Evolutionary conservation across 2,797 vertebrate species (phyloP).

Genomic region (Pipistrellus pygmaeus): DNA sequence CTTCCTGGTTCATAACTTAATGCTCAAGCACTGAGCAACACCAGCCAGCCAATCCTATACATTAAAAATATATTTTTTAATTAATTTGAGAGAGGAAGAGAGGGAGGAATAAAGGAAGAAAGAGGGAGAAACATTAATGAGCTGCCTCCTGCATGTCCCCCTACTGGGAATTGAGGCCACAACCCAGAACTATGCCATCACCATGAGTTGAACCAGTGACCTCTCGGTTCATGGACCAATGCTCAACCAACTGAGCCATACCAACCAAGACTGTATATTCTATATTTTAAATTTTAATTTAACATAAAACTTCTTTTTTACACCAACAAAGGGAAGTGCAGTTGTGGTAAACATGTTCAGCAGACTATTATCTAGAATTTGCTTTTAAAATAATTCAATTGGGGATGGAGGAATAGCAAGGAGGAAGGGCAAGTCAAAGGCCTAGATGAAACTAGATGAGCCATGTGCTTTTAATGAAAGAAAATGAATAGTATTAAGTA

Average conservation of each 20-base stretch:
- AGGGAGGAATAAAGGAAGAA: too few relatives aligned
- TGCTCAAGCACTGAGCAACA: background rate
- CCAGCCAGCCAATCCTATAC: background rate
- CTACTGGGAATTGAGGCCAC: background rate
- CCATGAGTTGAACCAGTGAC: background rate
- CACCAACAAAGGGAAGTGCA: background rate
- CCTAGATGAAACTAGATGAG: background rate
- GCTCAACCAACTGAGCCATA: background rate
- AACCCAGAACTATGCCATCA: background rate
- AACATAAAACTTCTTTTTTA: background rate
- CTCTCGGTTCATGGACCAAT: background rate
- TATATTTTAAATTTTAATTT: conserved; percentile 17
- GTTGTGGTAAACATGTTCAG: conserved; percentile 6
- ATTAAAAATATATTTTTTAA: background rate
- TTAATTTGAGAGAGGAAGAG: background rate
- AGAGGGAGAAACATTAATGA: background rate
- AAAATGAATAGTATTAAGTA: background rate
- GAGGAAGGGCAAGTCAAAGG: background rate
- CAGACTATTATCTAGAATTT: conserved; percentile 26
- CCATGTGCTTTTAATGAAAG: conserved; percentile 50
- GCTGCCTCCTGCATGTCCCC: background rate
- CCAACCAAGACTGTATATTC: background rate
- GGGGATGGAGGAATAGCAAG: background rate
- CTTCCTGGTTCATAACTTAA: background rate
- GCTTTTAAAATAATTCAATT: conserved; percentile 53